These are phyloP conservation scores for Leucopsar rothschildi DNA, from an alignment of 2,113 vertebrate genomes.

Conservation along the genomic window DNA sequence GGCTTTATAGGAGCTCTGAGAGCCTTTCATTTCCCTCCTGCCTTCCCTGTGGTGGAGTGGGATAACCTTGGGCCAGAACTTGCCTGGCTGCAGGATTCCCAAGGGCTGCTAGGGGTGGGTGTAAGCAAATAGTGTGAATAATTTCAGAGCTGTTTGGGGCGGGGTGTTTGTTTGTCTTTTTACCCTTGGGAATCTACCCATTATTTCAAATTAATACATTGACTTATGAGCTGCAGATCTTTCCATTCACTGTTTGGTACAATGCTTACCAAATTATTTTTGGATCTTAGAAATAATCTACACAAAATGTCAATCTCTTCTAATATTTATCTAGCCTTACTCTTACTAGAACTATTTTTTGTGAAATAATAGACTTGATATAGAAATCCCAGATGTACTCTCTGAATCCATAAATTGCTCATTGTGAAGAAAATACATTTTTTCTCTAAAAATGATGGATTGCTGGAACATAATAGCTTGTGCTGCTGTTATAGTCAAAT, in stretches of 20 bases:
- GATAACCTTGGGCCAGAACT: neutral
- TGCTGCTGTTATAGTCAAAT: neutral
- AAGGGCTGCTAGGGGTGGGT: neutral
- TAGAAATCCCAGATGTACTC: slow-evolving; percentile 1
- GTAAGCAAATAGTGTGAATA: neutral
- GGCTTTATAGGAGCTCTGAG: neutral
- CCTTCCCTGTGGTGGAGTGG: neutral
- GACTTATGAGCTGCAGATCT: neutral
- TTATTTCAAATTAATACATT: neutral
- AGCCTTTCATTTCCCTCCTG: neutral
- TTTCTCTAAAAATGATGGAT: slow-evolving; percentile 11
- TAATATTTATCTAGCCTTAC: neutral
- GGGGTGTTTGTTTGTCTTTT: neutral
- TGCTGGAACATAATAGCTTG: neutral
- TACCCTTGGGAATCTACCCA: neutral
- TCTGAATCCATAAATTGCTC: slow-evolving; percentile 33
- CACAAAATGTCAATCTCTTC: neutral
- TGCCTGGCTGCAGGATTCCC: neutral
- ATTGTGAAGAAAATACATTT: neutral
- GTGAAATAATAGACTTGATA: neutral
- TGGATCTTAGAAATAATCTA: neutral
- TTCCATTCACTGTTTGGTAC: neutral
- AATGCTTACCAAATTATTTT: neutral
- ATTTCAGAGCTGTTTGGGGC: neutral
- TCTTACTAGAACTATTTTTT: neutral